Evolutionary conservation across 2,888 invertebrate species (phyloP).

Genomic region (Venusia cambrica): DNA sequence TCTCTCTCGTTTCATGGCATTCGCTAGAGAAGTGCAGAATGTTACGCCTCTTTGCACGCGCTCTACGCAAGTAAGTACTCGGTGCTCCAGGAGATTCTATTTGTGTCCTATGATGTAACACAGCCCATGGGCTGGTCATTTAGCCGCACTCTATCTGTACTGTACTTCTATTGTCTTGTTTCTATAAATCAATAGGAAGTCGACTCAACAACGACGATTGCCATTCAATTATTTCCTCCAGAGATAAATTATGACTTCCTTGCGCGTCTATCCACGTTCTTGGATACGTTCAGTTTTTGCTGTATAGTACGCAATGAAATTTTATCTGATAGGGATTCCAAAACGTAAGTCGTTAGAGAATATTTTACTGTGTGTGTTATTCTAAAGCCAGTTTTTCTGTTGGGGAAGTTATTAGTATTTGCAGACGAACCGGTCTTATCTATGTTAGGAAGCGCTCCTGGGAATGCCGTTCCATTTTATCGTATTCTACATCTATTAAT

Average conservation of each 20-base stretch:
- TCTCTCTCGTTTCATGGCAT: conserved; percentile 56
- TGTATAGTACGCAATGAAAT: conserved; percentile 21
- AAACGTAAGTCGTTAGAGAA: conserved; percentile 41
- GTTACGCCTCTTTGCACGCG: conserved; percentile 67
- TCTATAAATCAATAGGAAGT: conserved; percentile 37
- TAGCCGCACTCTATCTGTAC: conserved; percentile 44
- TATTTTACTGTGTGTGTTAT: conserved; percentile 39
- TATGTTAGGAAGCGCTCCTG: conserved; percentile 47
- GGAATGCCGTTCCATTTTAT: conserved; percentile 46
- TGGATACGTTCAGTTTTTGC: conserved; percentile 33
- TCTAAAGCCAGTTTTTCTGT: conserved; percentile 51
- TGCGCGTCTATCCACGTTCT: conserved; percentile 22
- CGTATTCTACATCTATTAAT: conserved; percentile 42
- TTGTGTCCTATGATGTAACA: conserved; percentile 73
- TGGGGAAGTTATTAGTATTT: conserved; percentile 55
- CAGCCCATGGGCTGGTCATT: conserved; percentile 52
- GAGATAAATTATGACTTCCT: conserved; percentile 30
- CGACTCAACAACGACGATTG: conserved; percentile 32
- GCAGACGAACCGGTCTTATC: conserved; percentile 51
- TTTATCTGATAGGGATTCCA: conserved; percentile 34
- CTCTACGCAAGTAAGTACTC: conserved; percentile 57
- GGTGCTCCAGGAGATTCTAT: conserved; percentile 74
- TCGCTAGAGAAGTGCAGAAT: conserved; percentile 63
- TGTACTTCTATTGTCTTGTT: conserved; percentile 43
- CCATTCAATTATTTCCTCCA: conserved; percentile 31